Evolutionary conservation across 1,140 invertebrate genomes (phyloP).

Genomic region (Augochlora pura): DNA sequence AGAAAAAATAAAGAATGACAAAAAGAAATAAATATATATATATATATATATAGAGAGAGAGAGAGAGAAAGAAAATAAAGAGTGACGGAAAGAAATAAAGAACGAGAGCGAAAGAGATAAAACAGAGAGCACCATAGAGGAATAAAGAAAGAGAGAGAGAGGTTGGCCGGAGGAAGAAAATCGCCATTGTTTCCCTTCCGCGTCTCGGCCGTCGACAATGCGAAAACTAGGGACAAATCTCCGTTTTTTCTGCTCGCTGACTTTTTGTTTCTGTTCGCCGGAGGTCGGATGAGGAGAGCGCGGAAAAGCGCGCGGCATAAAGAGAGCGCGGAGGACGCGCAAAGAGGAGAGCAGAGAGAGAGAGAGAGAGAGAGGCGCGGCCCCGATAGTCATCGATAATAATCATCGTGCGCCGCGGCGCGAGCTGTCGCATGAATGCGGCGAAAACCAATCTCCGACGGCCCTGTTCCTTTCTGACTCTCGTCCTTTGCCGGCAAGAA

Average conservation of each 20-base stretch:
- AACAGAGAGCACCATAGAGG: no score
- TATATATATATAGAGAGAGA: no score
- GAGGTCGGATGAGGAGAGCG: background rate
- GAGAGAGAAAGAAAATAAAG: no score
- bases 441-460: constrained; percentile 53
- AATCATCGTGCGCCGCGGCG: background rate
- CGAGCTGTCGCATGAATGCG: constrained; percentile 42
- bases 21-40: no score
- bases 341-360: no score
- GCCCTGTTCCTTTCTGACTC: background rate
- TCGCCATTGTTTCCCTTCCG: constrained; percentile 7
- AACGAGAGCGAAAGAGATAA: no score
- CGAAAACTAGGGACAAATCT: background rate
- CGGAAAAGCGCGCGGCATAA: constrained; percentile 8
- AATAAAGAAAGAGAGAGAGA: no score
- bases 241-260: no score
- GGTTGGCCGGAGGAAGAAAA: background rate
- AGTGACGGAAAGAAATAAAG: no score
- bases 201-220: background rate
- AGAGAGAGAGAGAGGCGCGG: no score
- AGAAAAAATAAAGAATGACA: no score
- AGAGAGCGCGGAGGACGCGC: constrained; percentile 5
- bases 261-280: background rate
- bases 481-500: no score
- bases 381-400: constrained; percentile 26